These are phyloP conservation scores for Lepisosteus osseus DNA, from an alignment of 2,113 vertebrate species.

Conservation along the genomic window DNA sequence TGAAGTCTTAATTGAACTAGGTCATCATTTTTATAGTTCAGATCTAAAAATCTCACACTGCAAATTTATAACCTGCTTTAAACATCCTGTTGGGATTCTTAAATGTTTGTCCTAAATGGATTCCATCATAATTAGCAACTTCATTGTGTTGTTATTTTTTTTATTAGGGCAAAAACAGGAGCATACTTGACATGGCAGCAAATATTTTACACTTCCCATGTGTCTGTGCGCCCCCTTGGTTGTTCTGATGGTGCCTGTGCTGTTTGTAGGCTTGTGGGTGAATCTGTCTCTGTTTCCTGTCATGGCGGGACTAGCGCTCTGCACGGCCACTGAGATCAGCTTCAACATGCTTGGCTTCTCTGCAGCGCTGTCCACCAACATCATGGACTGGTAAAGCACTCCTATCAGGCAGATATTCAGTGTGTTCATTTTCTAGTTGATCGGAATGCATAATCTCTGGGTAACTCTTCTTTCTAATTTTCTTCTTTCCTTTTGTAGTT, in stretches of 20 bases:
- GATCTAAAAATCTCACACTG: no score
- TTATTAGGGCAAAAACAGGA: no score
- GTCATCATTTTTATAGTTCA: no score
- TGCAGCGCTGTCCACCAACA: conserved; percentile 90
- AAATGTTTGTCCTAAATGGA: no score
- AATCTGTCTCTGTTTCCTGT: conserved; percentile 88
- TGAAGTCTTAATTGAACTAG: no score
- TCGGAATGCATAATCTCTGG: neutral
- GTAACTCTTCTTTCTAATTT: neutral
- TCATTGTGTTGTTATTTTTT: no score
- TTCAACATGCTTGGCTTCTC: conserved; percentile 93
- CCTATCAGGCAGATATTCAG: rapidly evolving
- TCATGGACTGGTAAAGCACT: conserved; percentile 90
- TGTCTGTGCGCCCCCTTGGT: no score
- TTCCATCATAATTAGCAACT: no score
- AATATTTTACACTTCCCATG: no score
- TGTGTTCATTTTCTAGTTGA: neutral
- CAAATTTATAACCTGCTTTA: no score
- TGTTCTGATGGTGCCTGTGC: neutral
- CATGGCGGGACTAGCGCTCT: conserved; percentile 87
- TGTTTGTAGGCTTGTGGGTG: conserved; percentile 80
- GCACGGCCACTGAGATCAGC: conserved; percentile 87
- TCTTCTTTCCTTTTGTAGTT: conserved; percentile 56
- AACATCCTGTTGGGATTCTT: no score
- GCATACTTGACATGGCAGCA: no score